Percentiles rank a stretch among this genome's conserved stretches.
phyloP scores from a whole-genome alignment of 2,888 invertebrate species.

The Sminthurides aquaticus region DNA sequence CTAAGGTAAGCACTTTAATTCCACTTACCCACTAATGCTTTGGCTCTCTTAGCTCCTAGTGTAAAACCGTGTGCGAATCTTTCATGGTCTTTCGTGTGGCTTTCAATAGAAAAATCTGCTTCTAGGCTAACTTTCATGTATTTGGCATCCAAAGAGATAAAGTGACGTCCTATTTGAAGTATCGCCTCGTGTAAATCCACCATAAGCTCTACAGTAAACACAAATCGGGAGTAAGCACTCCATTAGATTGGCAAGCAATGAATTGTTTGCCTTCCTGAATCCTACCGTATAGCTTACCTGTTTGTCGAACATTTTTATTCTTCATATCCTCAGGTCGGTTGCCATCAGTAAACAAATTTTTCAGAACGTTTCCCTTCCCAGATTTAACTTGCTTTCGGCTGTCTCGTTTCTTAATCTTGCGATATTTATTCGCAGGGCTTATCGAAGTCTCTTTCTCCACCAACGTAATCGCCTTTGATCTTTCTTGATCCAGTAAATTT shows the following conservation, averaged over 20 bases:
- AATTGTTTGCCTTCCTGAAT: not conserved
- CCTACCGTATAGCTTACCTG: conserved; percentile 49
- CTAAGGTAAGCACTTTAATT: no score
- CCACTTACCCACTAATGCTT: conserved; percentile 68
- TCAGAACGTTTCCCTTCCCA: conserved; percentile 60
- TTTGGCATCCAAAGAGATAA: conserved; percentile 85
- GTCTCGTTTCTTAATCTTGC: conserved; percentile 39
- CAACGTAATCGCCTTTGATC: conserved; percentile 26
- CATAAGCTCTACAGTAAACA: conserved; percentile 63
- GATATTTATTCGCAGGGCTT: conserved; percentile 24
- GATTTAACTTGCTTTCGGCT: conserved; percentile 93
- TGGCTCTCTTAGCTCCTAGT: conserved; percentile 73
- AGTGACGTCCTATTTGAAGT: conserved; percentile 86
- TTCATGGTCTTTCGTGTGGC: conserved; percentile 87
- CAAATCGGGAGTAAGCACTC: not conserved
- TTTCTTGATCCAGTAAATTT: conserved; percentile 32
- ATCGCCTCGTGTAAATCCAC: conserved; percentile 97
- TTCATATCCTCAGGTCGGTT: conserved; percentile 72
- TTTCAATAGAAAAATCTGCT: conserved; percentile 92
- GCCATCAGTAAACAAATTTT: conserved; percentile 66
- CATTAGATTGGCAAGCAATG: not conserved
- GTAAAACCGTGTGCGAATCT: conserved; percentile 49
- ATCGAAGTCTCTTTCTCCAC: conserved; percentile 30
- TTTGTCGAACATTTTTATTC: conserved; percentile 95
- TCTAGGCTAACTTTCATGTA: conserved; percentile 62